Evolutionary conservation across 2,888 invertebrate genomes (phyloP), one percentile per base, ranked within the genome.

Genomic region (Melolontha melolontha): DNA sequence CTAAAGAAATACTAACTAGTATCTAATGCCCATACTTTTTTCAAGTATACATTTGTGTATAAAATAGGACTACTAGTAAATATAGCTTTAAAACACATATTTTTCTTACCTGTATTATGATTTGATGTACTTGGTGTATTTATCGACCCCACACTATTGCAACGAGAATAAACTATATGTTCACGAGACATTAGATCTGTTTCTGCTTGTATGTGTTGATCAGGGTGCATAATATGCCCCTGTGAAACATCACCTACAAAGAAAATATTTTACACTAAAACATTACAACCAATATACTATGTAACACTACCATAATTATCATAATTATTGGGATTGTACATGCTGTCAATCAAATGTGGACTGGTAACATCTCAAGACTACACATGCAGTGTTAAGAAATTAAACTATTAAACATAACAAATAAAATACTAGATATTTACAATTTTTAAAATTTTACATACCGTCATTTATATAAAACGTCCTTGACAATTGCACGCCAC

Each of bases 121-220:
- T 64, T 66, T 10, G 70, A 70, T 27, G 68, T 66, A 47, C 47
- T 70, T 12, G 68, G 66, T 34, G 66, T 68, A 49, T 69, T 68
- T 41, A 70, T 66, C 7, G 65, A 68, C 17, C 70, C 67, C 44
- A 68, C 55, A 42, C 70, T 70, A 47, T 63, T 70, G 41, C 65
- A 66, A 29, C 69, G 52, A 16, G 69, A 66, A 41, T 63, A 69
- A 4, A 16, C 44, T 34, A 59, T 41, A 11, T 69, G 69, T 66
- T 69, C 66, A n/a, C 57, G 44, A 59, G 69, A 63, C 69, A 69
- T 69, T 55, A 59, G 64, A 29, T 55, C 68, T 34, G 39, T 17
- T 57, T 68, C 68, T 39, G 49, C 39, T 39, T 63, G 52, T 14
- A 54, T 41, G 41, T 64, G 64, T 27, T 47, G 54, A 47, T 63